A percentile compares a stretch with the other conserved stretches of the same genome.
Evolutionary conservation across 2,797 vertebrate genomes (phyloP).

Genomic region (Ceyx erithaca): DNA sequence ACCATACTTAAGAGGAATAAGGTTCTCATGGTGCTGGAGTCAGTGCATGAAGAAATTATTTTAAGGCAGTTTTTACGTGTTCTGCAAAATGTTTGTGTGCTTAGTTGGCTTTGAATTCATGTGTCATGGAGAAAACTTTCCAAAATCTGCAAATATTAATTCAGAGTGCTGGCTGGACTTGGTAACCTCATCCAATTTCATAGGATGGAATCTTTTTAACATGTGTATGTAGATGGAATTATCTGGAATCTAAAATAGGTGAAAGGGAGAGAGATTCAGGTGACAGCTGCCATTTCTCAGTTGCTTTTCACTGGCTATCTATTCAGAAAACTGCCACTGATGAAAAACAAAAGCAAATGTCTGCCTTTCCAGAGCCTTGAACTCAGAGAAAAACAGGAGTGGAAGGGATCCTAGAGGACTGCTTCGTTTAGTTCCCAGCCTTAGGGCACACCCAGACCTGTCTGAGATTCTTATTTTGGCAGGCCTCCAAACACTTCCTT

Average conservation of each 20-base stretch:
- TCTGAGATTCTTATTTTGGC: neutral
- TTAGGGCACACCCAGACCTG: neutral
- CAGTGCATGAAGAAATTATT: neutral
- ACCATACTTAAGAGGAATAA: conserved; percentile 45
- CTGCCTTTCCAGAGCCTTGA: neutral
- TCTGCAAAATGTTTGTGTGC: neutral
- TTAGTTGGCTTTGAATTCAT: neutral
- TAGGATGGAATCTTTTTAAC: neutral
- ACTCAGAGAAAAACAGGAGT: neutral
- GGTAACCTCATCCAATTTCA: neutral
- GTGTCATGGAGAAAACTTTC: neutral
- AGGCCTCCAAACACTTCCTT: neutral
- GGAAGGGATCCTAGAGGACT: neutral
- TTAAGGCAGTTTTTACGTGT: neutral
- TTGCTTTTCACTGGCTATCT: neutral
- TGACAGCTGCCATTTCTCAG: conserved; percentile 3
- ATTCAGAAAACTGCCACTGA: neutral
- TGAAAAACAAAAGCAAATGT: neutral
- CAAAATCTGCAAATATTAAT: neutral
- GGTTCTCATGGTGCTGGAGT: neutral
- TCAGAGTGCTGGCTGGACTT: neutral
- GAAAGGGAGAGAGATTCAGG: neutral
- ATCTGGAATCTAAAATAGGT: neutral
- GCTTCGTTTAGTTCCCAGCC: neutral
- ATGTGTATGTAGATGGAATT: neutral